These are phyloP conservation scores for Pimpla rufipes DNA, from an alignment of 2,888 invertebrate species.

Conservation along the genomic window DNA sequence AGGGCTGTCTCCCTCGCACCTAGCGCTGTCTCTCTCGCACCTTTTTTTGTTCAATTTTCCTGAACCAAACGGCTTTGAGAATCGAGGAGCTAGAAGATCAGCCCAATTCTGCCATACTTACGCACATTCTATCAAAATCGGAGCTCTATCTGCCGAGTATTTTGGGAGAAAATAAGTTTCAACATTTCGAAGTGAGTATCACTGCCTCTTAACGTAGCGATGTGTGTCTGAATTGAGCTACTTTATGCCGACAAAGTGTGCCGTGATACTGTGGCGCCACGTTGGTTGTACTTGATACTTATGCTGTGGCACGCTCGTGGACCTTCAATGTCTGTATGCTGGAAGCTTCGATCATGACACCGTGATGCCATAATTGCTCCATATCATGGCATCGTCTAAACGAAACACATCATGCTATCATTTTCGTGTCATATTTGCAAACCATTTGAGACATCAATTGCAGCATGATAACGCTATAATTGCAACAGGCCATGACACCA, in stretches of 20 bases:
- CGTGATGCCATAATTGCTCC: neutral
- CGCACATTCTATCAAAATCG: too few relatives aligned
- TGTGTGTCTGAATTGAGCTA: neutral
- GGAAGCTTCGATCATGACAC: neutral
- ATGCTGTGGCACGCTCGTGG: neutral
- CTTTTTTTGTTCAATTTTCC: too few relatives aligned
- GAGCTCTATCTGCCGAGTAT: too few relatives aligned
- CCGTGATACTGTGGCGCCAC: neutral
- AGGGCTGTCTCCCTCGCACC: too few relatives aligned
- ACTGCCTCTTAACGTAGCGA: too few relatives aligned
- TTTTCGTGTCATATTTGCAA: neutral
- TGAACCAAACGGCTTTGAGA: too few relatives aligned
- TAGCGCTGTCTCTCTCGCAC: too few relatives aligned
- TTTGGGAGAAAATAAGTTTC: too few relatives aligned
- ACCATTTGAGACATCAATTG: neutral
- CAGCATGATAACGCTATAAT: neutral
- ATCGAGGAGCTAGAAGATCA: too few relatives aligned
- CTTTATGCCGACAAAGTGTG: neutral
- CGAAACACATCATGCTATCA: neutral
- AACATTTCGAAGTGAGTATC: too few relatives aligned
- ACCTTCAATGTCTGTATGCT: neutral
- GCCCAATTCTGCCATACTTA: too few relatives aligned
- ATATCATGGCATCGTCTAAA: neutral
- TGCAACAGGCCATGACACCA: neutral
- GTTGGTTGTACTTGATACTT: neutral